Evolutionary conservation across 2,888 invertebrate species (phyloP), one percentile per base, ranked within the genome.

Genomic region (Lathronympha strigana): DNA sequence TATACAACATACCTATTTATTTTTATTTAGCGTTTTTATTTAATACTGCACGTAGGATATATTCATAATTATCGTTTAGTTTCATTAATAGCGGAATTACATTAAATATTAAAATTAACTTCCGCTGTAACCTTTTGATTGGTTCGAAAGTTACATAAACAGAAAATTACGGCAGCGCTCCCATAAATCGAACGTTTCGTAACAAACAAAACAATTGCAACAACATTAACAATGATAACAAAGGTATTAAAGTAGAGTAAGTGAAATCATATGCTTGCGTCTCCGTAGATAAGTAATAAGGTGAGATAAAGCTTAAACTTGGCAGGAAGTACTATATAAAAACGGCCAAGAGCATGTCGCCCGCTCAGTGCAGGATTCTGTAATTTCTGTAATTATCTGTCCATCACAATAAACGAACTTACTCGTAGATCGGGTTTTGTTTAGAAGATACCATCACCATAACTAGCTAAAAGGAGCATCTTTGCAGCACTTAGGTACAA

Each of bases 151-250:
- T 57, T 57, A 31, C 19, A 45, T 43, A 31, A 57, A 53, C 13
- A 43, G 31, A 57, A 45, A 57, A 57, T 57, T 31, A 31, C 19
- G 11, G 43, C 43, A 31, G 19, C 19, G 19, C 31, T 57, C 19
- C 19, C 57, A 57, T 45, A 57, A 57, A 45, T 57, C 57, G 40
- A 57, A 45, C 43, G 31, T 57, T 43, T 57, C 57, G 45, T 45
- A 45, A 45, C 21, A 25, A 40, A 5, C 9, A 57, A 57, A 57
- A 57, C 57, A 57, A 57, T 45, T 9, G 28, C 57, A 19, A 45
- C 31, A 45, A 45, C 31, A 45, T 43, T 31, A 43, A 31, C 57
- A 43, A 19, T 21, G 25, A 40, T 43, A 43, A 45, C 31, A 31
- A 57, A 43, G 17, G 31, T 31, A 19, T 57, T 25, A 5, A 38